Evolutionary conservation across 2,797 vertebrate species (phyloP).

Genomic region (Hephaestus fuliginosus): DNA sequence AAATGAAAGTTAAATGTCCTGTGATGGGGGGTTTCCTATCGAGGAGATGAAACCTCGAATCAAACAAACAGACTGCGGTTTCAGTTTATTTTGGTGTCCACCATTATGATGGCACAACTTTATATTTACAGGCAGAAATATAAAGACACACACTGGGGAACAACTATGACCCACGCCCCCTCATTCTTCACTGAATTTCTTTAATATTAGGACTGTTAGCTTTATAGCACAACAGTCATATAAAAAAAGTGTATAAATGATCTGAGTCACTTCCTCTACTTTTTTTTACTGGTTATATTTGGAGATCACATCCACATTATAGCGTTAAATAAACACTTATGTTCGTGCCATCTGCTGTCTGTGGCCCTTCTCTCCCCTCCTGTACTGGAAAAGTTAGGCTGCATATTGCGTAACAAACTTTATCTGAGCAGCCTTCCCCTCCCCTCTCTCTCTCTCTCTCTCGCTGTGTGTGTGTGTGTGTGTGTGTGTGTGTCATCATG

Average conservation of each 20-base stretch:
- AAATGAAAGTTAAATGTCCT: slow-evolving; percentile 7
- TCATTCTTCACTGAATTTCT: neutral
- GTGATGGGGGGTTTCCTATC: neutral
- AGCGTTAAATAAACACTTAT: neutral
- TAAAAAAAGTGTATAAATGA: neutral
- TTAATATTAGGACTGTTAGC: neutral
- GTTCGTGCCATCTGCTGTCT: neutral
- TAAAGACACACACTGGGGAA: neutral
- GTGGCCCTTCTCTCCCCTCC: slow-evolving; percentile 31
- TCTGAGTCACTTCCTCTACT: neutral
- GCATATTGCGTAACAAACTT: slow-evolving; percentile 37
- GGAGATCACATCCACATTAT: neutral
- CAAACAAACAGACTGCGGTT: neutral
- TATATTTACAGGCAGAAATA: neutral
- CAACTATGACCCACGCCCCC: neutral
- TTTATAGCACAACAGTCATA: too few relatives aligned
- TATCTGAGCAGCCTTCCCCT: neutral
- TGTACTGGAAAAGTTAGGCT: slow-evolving; percentile 5
- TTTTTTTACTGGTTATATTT: neutral
- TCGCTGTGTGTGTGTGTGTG: neutral
- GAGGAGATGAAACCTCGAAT: neutral
- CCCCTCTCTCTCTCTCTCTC: too few relatives aligned
- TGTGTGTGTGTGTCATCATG: neutral
- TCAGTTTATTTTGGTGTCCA: neutral
- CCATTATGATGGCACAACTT: neutral